Base-by-base conservation (phyloP, 1,140 invertebrate genomes). In the Trichonephila inaurata region DNA sequence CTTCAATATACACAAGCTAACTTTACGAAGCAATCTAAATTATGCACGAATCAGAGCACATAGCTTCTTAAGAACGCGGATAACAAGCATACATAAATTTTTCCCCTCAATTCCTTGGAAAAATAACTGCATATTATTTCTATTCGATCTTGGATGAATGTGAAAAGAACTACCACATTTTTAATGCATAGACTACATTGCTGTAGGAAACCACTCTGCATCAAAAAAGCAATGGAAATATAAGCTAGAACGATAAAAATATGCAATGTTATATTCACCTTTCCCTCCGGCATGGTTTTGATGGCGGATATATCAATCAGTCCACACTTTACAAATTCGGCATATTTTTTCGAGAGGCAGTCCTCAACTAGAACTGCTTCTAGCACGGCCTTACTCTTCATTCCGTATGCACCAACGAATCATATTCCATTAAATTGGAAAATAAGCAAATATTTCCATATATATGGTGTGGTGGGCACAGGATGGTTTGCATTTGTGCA, bases 401-500 rank as follows among this genome's bases (percentile, higher is more conserved):
- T 87, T 62, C 51, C 24, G 60, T 61, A 87, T 62, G 51, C 85
- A 61, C 51, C 51, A 87, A 62, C n/a, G 61, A 89, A 89, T 89
- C 87, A 89, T 77, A 77, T 72, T 60, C 88, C 88, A 88, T 89
- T 89, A 89, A 89, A 89, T 72, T 89, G 64, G 88, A 77, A 89
- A 89, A 89, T 89, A 89, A 89, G 51, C 88, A 89, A 58, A 72
- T 69, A 69, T 89, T 77, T 51, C 40, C 88, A 77, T 89, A 89
- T 77, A 77, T 89, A 89, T 58, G 18, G 44, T 58, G 64, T 58
- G 40, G 44, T 4, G 10, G 28, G 40, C n/a, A 24, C n/a, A 21
- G 40, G 58, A n/a, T 58, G 40, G 88, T 72, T 89, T 51, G 64
- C 51, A 21, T 58, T 21, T 24, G 82, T 61, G 83, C 58, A 21